A percentile compares a stretch with the other conserved stretches of the same genome.
phyloP scores from a whole-genome alignment of 1,140 invertebrate genomes.

The Apocrypta bakeri region DNA sequence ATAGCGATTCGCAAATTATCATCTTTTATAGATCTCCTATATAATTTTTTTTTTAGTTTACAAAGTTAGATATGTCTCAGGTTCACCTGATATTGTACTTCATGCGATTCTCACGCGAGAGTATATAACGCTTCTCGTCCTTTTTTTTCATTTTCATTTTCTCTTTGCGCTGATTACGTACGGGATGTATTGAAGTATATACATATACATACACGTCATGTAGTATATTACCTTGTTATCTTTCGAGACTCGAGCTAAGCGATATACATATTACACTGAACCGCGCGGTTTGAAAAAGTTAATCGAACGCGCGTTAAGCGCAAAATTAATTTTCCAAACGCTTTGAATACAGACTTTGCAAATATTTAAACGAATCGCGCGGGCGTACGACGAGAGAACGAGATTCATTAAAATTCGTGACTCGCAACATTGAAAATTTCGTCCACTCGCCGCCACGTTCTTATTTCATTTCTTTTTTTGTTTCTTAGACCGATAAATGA shows the following conservation, averaged over 20 bases:
- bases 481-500: background rate
- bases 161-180: slow-evolving; percentile 39
- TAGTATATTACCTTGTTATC: slow-evolving; percentile 11
- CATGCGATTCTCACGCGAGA: slow-evolving; percentile 7
- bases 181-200: slow-evolving; percentile 48
- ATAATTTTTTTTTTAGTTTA: slow-evolving; percentile 71
- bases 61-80: slow-evolving; percentile 75
- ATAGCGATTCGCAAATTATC: slow-evolving; percentile 38
- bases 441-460: background rate
- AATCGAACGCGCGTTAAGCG: slow-evolving; percentile 16
- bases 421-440: slow-evolving; percentile 19
- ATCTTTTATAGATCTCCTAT: slow-evolving; percentile 59
- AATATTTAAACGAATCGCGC: slow-evolving; percentile 15
- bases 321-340: background rate
- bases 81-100: slow-evolving; percentile 73
- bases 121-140: slow-evolving; percentile 57
- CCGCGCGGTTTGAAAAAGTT: background rate
- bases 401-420: slow-evolving; percentile 44
- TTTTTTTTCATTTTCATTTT: background rate
- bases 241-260: slow-evolving; percentile 23
- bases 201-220: slow-evolving; percentile 51
- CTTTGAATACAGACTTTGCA: background rate
- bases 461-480: background rate
- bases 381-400: background rate
- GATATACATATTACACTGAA: background rate